Evolutionary conservation across 2,797 vertebrate genomes (phyloP), one percentile per base, ranked within the genome.

Genomic region (Crocodylus rhombifer): DNA sequence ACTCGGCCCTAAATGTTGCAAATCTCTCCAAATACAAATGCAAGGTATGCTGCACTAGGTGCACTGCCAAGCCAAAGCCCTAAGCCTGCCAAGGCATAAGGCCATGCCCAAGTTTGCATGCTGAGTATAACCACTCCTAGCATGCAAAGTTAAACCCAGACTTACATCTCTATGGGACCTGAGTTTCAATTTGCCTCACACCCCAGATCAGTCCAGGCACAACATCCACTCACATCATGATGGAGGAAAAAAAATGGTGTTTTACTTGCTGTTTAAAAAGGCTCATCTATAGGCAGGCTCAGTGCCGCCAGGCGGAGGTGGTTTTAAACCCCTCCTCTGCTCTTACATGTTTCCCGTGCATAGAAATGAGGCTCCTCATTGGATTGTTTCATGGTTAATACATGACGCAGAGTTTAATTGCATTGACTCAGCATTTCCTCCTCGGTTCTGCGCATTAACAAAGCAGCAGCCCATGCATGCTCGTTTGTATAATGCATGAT

Each of bases 181-280:
- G 0, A 16, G 56, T 60, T 36, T 65, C 71, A 67, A 21, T 21
- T 77, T n/a, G 5, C 14, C 8, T 0, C 2, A 1, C 56, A 85
- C 55, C 28, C 87, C 36, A 26, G 25, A 26, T 83, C 65, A 42
- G 61, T 21, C 76, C 10, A 0, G 75, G 69, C 25, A 7, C 36
- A 71, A 1, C 61, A 23, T 14, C 64, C 80, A 20, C 25, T 71
- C 25, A n/a, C 20, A 26, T 61, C 81, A 67, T 0, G 16, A 30
- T 81, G 23, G 42, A 51, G 42, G 42, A 51, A n/a, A 28, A 23
- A 77, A 73, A 28, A 78, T 23, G 63, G 57, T 4, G 10, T 16
- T 76, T 87, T 80, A 3, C 78, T 78, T 23, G 21, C 55, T 73
- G 20, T 15, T 30, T 25, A 20, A 63, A 63, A 26, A 10, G 18